These are phyloP conservation scores for Hydractinia symbiolongicarpus DNA, from an alignment of 30 jellyfish, hydroid and myxozoan species.

Conservation along the genomic window DNA sequence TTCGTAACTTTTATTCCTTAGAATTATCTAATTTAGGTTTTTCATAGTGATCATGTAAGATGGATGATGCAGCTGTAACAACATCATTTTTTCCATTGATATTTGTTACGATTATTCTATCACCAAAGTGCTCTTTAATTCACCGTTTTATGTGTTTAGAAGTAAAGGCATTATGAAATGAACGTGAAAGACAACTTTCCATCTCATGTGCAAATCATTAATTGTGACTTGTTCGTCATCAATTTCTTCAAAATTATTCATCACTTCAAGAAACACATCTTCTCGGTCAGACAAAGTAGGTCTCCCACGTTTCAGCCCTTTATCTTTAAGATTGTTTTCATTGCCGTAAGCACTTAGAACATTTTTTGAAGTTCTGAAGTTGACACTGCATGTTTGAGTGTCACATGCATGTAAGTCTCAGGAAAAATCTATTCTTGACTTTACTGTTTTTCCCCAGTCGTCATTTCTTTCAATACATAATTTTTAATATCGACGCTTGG, in stretches of 20 bases:
- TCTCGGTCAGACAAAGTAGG: conserved; percentile 8
- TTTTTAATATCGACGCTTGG: no score
- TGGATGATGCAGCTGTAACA: conserved; percentile 22
- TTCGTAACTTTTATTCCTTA: conserved; percentile 12
- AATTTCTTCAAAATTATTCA: conserved; percentile 26
- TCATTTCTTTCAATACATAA: no score
- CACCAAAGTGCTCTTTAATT: conserved; percentile 36
- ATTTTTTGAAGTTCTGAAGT: not conserved
- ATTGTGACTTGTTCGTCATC: conserved; percentile 51
- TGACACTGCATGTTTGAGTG: conserved; percentile 7
- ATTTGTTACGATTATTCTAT: not conserved
- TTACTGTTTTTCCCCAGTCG: no score
- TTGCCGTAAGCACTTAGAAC: not conserved
- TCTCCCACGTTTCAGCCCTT: conserved; percentile 9
- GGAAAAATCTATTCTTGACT: no score
- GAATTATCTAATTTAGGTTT: conserved; percentile 13
- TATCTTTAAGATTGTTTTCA: not conserved
- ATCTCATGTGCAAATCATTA: conserved; percentile 36
- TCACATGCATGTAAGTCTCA: not conserved
- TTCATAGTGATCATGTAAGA: conserved; percentile 18
- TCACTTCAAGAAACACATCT: conserved; percentile 38
- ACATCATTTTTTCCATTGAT: conserved; percentile 27
- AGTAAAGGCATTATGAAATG: conserved; percentile 12
- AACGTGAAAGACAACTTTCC: conserved; percentile 34
- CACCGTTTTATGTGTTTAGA: conserved; percentile 36